Evolutionary conservation across 2,113 vertebrate species (phyloP).

Genomic region (Mormyrus iriodes): DNA sequence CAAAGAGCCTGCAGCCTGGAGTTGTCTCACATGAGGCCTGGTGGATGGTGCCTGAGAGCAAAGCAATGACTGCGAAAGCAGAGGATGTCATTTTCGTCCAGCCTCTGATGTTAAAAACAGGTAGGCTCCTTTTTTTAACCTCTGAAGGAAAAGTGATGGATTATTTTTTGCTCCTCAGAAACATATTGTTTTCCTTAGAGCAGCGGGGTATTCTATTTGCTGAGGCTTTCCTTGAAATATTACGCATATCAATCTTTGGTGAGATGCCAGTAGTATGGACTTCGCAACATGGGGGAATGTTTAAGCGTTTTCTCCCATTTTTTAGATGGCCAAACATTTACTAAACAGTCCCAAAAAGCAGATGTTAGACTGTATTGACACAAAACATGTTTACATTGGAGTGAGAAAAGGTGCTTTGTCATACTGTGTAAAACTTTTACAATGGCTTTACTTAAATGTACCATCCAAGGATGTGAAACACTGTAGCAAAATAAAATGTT

Average conservation of each 20-base stretch:
- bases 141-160: slow-evolving; percentile 77
- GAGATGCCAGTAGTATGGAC: slow-evolving; percentile 56
- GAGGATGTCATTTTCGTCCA: slow-evolving; percentile 64
- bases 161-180: slow-evolving; percentile 80
- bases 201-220: slow-evolving; percentile 98
- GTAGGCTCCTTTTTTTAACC: slow-evolving; percentile 55
- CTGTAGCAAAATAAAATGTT: not conserved
- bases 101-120: slow-evolving; percentile 76
- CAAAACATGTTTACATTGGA: not conserved
- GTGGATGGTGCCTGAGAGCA: slow-evolving; percentile 67
- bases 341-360: not conserved
- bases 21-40: slow-evolving; percentile 71
- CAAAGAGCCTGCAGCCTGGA: slow-evolving; percentile 48
- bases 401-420: not conserved
- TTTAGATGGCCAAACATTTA: not conserved
- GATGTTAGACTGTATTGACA: not conserved
- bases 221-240: slow-evolving; percentile 80
- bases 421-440: not conserved
- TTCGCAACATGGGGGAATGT: slow-evolving; percentile 7
- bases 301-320: not conserved
- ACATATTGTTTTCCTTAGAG: slow-evolving; percentile 99
- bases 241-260: slow-evolving; percentile 75
- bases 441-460: not conserved
- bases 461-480: not conserved
- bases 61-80: slow-evolving; percentile 60